Evolutionary conservation across 2,113 vertebrate genomes (phyloP).

Genomic region (Scomber japonicus): DNA sequence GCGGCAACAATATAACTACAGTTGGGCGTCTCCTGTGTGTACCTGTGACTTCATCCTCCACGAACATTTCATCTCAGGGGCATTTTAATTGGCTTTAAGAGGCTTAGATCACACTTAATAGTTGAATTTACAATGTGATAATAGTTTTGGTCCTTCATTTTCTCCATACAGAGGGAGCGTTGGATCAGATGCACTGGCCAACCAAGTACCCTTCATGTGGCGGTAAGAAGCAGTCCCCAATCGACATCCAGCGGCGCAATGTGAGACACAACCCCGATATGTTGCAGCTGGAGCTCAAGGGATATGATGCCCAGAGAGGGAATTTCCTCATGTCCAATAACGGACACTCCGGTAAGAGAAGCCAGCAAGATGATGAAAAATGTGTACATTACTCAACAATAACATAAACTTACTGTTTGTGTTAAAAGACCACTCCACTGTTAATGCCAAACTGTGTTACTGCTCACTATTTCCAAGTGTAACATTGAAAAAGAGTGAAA

Average conservation of each 20-base stretch:
- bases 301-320: slow-evolving; percentile 80
- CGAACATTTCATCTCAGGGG: not conserved
- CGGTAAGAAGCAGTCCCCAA: slow-evolving; percentile 88
- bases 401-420: not conserved
- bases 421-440: not conserved
- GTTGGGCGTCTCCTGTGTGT: slow-evolving; percentile 13
- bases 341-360: slow-evolving; percentile 89
- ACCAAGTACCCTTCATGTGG: slow-evolving; percentile 84
- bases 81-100: not conserved
- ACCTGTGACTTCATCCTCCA: not conserved
- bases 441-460: not conserved
- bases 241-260: slow-evolving; percentile 87
- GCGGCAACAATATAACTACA: not conserved
- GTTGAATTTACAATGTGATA: not conserved
- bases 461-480: too few relatives aligned
- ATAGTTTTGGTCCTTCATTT: not conserved
- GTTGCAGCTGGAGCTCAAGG: slow-evolving; percentile 80
- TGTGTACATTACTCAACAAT: not conserved
- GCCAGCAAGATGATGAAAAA: not conserved
- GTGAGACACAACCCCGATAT: slow-evolving; percentile 82
- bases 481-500: too few relatives aligned
- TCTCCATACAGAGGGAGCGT: slow-evolving; percentile 77
- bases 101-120: not conserved
- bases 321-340: slow-evolving; percentile 90
- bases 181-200: slow-evolving; percentile 89